Conservation (phyloP, 2,797 vertebrate species). For the Heterohyrax brucei region DNA sequence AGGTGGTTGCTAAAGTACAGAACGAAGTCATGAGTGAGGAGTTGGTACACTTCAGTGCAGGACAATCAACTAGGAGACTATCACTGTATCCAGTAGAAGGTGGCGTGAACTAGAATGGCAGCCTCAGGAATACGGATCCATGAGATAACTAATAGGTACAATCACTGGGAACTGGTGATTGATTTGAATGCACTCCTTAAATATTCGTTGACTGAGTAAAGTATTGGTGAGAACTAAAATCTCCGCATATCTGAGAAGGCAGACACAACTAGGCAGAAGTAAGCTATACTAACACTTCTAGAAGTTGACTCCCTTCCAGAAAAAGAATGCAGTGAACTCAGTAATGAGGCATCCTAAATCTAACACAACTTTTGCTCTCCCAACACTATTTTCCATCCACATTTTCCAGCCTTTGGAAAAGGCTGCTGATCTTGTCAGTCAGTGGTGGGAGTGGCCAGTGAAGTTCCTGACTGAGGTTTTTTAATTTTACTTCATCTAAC, state of each 20-base stretch:
- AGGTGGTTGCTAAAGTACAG: not conserved
- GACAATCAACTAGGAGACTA: not conserved
- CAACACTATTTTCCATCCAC: not conserved
- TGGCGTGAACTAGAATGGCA: not conserved
- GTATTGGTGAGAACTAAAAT: not conserved
- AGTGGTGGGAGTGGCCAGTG: not conserved
- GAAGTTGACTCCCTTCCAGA: not conserved
- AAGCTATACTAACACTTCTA: not conserved
- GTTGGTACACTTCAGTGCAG: not conserved
- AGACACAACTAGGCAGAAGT: not conserved
- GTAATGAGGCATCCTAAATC: not conserved
- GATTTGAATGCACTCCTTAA: not conserved
- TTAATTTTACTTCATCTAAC: not conserved
- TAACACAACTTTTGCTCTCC: not conserved
- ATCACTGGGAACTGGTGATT: not conserved
- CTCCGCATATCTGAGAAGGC: not conserved
- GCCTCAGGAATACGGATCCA: not conserved
- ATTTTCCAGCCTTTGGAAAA: not conserved
- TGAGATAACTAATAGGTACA: not conserved
- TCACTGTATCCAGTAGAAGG: not conserved
- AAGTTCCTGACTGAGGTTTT: not conserved
- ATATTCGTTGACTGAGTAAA: not conserved
- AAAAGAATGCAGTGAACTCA: not conserved
- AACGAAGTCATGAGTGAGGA: not conserved
- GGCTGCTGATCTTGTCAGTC: not conserved